Evolutionary conservation across 1,140 invertebrate species (phyloP), one percentile per base, ranked within the genome.

Genomic region (Drosophila ananassae): DNA sequence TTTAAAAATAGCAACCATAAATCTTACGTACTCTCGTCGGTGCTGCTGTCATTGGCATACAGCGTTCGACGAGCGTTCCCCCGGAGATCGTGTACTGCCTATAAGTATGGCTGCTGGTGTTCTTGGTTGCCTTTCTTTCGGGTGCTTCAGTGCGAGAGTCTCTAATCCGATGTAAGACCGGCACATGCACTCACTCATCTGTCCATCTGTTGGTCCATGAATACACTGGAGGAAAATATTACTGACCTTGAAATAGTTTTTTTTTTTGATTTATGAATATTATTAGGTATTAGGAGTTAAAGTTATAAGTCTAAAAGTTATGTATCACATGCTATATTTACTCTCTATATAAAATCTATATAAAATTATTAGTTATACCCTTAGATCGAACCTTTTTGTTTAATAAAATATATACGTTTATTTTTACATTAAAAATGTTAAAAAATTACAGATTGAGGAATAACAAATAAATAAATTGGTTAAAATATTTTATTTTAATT

Each of bases 1-100:
- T 82, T 87, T 87, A 89, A 87, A 87, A 87, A 87, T 87, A 87
- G 82, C 83, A 69, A 89, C 82, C 81, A 89, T 89, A 87, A 87
- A 87, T 87, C 82, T 89, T 76, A 60, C 63, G 55, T 69, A 75
- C 63, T 76, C 67, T 78, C 75, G 57, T 64, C 62, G 77, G 32
- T 32, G 32, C 51, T 53, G 57, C 55, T 58, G 34, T 64, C 58
- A 77, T 77, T 74, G 56, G 47, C 57, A 64, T 60, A 68, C 74
- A 73, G 63, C 72, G 74, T 72, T 83, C 60, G 53, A 46, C 64
- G 50, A 66, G 54, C 60, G 73, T 59, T 66, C 72, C 60, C 73
- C 54, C 34, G 24, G 61, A 54, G 50, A 64, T 66, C 62, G 50
- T 24, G 24, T 50, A 50, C 10, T 4, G 10, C 3, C 30, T 37